Evolutionary conservation across 1,140 invertebrate species (phyloP).

Genomic region (Sitophilus oryzae): DNA sequence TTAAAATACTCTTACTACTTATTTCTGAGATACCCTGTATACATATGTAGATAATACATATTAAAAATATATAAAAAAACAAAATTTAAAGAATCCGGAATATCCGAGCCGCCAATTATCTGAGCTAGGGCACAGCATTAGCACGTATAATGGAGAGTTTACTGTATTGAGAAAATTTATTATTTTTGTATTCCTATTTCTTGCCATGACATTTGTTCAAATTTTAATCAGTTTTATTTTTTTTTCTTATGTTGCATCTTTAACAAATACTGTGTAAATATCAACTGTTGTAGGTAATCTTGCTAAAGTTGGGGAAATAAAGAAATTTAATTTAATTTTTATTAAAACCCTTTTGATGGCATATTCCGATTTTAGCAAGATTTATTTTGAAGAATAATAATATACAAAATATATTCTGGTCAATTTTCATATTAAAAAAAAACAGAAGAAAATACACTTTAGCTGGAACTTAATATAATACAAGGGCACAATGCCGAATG

Average conservation of each 20-base stretch:
- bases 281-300: not conserved
- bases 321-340: no score
- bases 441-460: not conserved
- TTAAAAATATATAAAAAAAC: no score
- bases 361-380: not conserved
- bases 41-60: no score
- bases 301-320: conserved; percentile 1
- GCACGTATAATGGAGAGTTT: no score
- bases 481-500: conserved; percentile 43
- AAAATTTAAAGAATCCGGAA: no score
- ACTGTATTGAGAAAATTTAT: no score
- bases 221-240: no score
- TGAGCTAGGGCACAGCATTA: no score
- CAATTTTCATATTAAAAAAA: conserved; percentile 8
- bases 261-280: conserved; percentile 5
- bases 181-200: conserved; percentile 22
- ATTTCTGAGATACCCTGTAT: no score
- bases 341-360: not conserved
- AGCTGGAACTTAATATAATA: conserved; percentile 28
- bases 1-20: no score
- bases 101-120: no score
- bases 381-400: not conserved
- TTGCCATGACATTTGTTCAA: conserved; percentile 35
- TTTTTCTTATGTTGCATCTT: conserved; percentile 7
- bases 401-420: conserved; percentile 4